Evolutionary conservation across 2,113 vertebrate species (phyloP).

Genomic region (Pogonocichla stellata): DNA sequence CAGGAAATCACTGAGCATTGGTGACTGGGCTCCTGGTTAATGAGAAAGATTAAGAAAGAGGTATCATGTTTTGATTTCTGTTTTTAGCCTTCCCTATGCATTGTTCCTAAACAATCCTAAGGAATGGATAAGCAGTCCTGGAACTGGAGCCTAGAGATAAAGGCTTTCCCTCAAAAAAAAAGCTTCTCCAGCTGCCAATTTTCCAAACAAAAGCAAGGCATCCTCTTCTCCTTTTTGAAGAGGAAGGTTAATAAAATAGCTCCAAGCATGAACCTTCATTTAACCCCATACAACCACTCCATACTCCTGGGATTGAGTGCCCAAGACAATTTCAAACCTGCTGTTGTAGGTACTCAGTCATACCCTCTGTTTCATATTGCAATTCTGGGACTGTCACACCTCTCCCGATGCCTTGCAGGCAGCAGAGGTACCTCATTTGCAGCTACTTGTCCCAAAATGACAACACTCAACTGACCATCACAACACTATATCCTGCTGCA

Average conservation of each 20-base stretch:
- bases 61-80: neutral
- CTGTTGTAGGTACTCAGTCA: neutral
- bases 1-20: neutral
- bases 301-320: neutral
- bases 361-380: neutral
- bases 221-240: neutral
- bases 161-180: neutral
- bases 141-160: neutral
- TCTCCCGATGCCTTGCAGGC: neutral
- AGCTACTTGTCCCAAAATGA: neutral
- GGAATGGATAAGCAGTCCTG: neutral
- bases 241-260: neutral
- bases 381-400: neutral
- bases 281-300: neutral
- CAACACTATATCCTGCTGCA: neutral
- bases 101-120: neutral
- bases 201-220: neutral
- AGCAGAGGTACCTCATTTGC: neutral
- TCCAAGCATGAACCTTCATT: neutral
- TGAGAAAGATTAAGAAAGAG: neutral
- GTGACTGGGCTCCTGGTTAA: neutral
- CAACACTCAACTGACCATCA: neutral
- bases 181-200: neutral
- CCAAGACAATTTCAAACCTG: neutral
- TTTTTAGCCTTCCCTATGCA: neutral